Evolutionary conservation across 2,113 vertebrate genomes (phyloP).

Genomic region (Dolichallabes microphthalmus): DNA sequence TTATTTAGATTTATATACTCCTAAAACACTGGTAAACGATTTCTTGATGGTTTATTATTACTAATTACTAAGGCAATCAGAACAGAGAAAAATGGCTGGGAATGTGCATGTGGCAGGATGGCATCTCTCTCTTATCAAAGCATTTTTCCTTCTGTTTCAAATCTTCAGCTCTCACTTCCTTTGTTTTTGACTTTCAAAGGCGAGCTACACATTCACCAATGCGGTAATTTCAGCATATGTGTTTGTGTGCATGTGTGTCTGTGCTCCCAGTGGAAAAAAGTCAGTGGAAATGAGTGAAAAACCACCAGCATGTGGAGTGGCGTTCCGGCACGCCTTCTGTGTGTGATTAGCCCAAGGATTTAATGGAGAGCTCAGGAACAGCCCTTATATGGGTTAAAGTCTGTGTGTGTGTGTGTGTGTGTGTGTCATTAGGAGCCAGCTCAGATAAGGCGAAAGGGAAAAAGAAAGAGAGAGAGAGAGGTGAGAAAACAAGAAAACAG

Average conservation of each 20-base stretch:
- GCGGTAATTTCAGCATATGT: conserved; percentile 53
- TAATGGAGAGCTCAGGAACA: conserved; percentile 62
- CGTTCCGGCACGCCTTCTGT: conserved; percentile 69
- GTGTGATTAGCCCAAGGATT: conserved; percentile 64
- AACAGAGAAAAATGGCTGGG: not conserved
- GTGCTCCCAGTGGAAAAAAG: conserved; percentile 59
- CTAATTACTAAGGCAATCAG: not conserved
- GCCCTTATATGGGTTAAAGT: conserved; percentile 58
- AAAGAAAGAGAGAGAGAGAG: not conserved
- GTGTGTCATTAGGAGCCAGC: conserved; percentile 17
- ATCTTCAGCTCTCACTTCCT: conserved; percentile 49
- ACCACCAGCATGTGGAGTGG: conserved; percentile 68
- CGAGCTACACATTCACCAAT: conserved; percentile 52
- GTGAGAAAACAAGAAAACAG: not conserved
- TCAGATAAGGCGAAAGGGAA: conserved; percentile 25
- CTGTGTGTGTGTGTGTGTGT: conserved; percentile 6
- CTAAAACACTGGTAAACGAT: no score
- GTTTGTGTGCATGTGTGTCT: conserved; percentile 48
- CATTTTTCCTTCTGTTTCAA: not conserved
- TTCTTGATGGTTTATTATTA: not conserved
- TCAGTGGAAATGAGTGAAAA: conserved; percentile 66
- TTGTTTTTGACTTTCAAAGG: conserved; percentile 59
- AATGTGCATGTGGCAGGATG: not conserved
- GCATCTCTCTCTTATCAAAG: conserved; percentile 31
- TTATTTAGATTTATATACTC: no score